These are phyloP conservation scores for Graphium colonna DNA, from an alignment of 2,888 invertebrate genomes.

Conservation along the genomic window DNA sequence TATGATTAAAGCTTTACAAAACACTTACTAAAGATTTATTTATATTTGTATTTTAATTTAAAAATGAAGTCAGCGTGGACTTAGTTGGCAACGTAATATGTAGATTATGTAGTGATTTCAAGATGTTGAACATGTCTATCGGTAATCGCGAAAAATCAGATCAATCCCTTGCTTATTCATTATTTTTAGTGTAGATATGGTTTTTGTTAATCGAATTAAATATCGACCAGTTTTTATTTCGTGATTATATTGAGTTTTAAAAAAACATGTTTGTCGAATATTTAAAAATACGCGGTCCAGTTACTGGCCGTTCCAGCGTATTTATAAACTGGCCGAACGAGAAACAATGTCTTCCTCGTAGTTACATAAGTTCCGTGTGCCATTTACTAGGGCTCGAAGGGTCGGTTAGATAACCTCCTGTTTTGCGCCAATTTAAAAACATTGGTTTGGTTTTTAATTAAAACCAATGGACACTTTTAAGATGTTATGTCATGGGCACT, in stretches of 20 bases:
- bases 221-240: neutral
- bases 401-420: constrained; percentile 14
- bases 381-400: constrained; percentile 14
- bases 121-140: too few species aligned
- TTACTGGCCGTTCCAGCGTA: constrained; percentile 12
- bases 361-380: constrained; percentile 20
- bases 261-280: too few species aligned
- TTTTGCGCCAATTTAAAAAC: neutral
- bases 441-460: neutral
- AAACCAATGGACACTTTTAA: neutral
- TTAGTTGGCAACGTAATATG: too few species aligned
- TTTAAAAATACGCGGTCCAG: neutral
- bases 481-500: too few species aligned
- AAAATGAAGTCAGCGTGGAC: too few species aligned
- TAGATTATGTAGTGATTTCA: too few species aligned
- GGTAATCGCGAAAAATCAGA: neutral
- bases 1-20: neutral
- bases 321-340: constrained; percentile 17
- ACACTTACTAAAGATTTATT: too few species aligned
- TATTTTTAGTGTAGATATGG: neutral
- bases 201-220: too few species aligned
- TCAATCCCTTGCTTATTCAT: neutral
- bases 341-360: constrained; percentile 18
- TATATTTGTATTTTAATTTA: too few species aligned
- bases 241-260: neutral